Base-by-base conservation (phyloP, 1,140 invertebrate species). In the Eufriesea mexicana region DNA sequence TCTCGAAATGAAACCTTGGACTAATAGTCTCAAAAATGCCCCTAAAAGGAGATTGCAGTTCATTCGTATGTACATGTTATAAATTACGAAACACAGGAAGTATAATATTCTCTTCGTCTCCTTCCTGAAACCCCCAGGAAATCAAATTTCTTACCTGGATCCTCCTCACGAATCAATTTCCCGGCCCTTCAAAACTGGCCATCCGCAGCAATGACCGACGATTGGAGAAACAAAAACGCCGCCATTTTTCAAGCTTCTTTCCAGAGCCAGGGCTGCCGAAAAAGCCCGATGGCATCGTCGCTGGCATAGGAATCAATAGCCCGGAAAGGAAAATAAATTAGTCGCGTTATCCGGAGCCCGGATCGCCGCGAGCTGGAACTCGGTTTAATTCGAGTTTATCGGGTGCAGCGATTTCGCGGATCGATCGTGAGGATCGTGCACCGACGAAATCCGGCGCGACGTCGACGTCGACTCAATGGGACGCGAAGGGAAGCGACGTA, bases 301-400 rank as follows among this genome's bases (percentile, higher is more conserved):
- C 16, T 16, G 16, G 20, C 68, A 45, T 71, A 9, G n/a, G 28
- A 71, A 71, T 71, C 68, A 71, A 71, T 71, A 71, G 47, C 6
- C 45, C 68, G 20, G 68, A 71, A 51, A 71, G 47, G 68, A 71
- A 71, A 71, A 71, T 71, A 71, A 71, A 71, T 71, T 71, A 71
- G 68, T 12, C 68, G 45, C 45, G 45, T 71, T 71, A 71, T 71
- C 68, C 28, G 47, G 20, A 51, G 47, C 68, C 20, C 25, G 68
- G 68, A 71, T 71, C 68, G 68, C 47, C 47, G 68, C 68, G 25
- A 25, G 67, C 49, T 12, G 8, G 45, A 16, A 45, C 18, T 45
- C 67, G 28, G 51, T 23, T 73, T 73, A 42, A 73, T 73, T 73
- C 51, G 51, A 55, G 35, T 73, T 73, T 73, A 73, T 73, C 51